Conservation (phyloP, 2,797 vertebrate species). For the Pogonophryne albipinna region DNA sequence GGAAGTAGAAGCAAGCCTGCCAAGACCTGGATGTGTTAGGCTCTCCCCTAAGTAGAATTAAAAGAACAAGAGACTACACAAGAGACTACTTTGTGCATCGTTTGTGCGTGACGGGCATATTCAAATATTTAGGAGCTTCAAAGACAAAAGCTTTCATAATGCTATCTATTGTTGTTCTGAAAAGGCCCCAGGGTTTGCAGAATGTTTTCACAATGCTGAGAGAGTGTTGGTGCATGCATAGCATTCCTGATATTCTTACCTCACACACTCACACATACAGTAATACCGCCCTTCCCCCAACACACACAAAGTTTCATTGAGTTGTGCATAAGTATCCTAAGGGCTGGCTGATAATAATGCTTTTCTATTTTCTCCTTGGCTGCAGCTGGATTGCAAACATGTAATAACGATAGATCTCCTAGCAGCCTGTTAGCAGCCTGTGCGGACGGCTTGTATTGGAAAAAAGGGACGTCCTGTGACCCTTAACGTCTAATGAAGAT, state of each 20-base stretch:
- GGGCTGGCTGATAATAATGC: slow-evolving; percentile 58
- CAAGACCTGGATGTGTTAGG: slow-evolving; percentile 23
- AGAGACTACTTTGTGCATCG: slow-evolving; percentile 25
- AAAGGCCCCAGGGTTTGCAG: slow-evolving; percentile 37
- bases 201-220: slow-evolving; percentile 41
- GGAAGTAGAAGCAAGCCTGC: slow-evolving; percentile 34
- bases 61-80: slow-evolving; percentile 19
- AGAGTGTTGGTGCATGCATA: slow-evolving; percentile 38
- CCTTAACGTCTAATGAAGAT: neutral
- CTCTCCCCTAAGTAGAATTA: neutral
- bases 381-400: slow-evolving; percentile 66
- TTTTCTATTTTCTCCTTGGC: slow-evolving; percentile 71
- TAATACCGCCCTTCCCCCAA: neutral
- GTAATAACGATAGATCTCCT: slow-evolving; percentile 71
- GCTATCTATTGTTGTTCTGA: slow-evolving; percentile 42
- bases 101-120: slow-evolving; percentile 20
- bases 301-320: slow-evolving; percentile 28
- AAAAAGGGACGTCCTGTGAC: slow-evolving; percentile 24
- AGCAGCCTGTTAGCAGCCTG: slow-evolving; percentile 45
- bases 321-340: slow-evolving; percentile 50
- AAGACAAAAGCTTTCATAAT: slow-evolving; percentile 41
- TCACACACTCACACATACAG: slow-evolving; percentile 25
- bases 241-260: slow-evolving; percentile 51
- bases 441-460: slow-evolving; percentile 32
- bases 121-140: slow-evolving; percentile 11